phyloP scores from a whole-genome alignment of 2,888 invertebrate species.

The Unio pictorum region DNA sequence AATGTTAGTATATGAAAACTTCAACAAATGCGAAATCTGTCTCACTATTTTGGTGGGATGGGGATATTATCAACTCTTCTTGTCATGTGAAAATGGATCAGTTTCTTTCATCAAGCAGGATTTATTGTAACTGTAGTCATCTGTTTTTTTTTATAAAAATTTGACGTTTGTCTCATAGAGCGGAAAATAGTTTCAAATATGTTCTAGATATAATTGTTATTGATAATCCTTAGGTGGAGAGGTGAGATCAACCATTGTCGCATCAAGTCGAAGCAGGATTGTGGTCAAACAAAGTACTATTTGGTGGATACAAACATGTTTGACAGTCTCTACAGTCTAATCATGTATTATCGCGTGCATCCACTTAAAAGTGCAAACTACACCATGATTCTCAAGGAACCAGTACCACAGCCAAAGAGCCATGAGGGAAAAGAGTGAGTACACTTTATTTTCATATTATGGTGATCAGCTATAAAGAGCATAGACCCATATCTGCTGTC shows the following conservation, averaged over 20 bases:
- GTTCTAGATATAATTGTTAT: too few species aligned
- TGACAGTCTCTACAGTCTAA: constrained; percentile 91
- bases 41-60: too few species aligned
- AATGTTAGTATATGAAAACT: too few species aligned
- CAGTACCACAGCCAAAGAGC: constrained; percentile 95
- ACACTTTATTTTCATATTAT: not conserved
- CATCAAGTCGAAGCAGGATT: constrained; percentile 86
- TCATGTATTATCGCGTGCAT: constrained; percentile 89
- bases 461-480: too few species aligned
- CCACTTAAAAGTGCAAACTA: constrained; percentile 92
- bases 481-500: not conserved
- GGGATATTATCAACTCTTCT: too few species aligned
- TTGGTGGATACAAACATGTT: constrained; percentile 90
- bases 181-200: too few species aligned
- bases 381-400: constrained; percentile 87
- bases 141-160: too few species aligned
- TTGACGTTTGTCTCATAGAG: too few species aligned
- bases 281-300: constrained; percentile 90
- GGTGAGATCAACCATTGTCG: constrained; percentile 93
- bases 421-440: constrained; percentile 87
- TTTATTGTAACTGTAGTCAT: too few species aligned
- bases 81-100: too few species aligned
- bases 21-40: too few species aligned
- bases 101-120: too few species aligned
- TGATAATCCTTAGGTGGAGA: constrained; percentile 73